Evolutionary conservation across 2,888 invertebrate species (phyloP), one percentile per base, ranked within the genome.

Genomic region (Heliconius ismenius): DNA sequence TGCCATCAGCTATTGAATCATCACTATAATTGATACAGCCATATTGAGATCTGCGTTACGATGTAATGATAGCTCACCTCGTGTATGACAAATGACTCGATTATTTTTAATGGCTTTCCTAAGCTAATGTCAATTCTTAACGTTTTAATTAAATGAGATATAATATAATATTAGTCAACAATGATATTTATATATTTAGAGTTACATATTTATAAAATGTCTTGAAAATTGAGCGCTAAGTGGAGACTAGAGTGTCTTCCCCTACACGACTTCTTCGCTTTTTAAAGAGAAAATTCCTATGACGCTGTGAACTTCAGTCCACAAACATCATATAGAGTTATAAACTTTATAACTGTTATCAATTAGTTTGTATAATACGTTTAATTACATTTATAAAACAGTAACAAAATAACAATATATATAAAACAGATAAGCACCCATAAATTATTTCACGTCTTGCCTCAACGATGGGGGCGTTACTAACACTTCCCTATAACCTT

Each of bases 71-170:
- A 79, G 65, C 36, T 72, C 60, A 79, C 70, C 36, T 67, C 54
- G 64, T 73, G 76, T 76, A 79, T 79, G 79, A 79, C 79, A 79
- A 78, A 79, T 79, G 74, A 78, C 73, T 79, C 73, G 67, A 76
- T 79, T 60, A 77, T 39, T n/a, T 58, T 43, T 79, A 79, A 79
- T 76, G 43, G 76, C 72, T 73, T 78, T 76, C 74, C 74, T 75
- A 68, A 69, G 75, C 68, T 76, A 73, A 79, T 77, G 63, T 73
- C 75, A 26, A 54, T 73, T 73, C 64, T 58, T 58, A 63, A 69
- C 70, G 64, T 77, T 77, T 75, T 79, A 79, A 79, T 79, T 79
- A 79, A 79, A 73, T 73, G 39, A 62, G 4, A 62, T 26, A 26
- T 36, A 73, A 73, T 60, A 26, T 18, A 10, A 10, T 26, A 36